Evolutionary conservation across 2,888 invertebrate species (phyloP).

Genomic region (Lithophane semibrunnea): DNA sequence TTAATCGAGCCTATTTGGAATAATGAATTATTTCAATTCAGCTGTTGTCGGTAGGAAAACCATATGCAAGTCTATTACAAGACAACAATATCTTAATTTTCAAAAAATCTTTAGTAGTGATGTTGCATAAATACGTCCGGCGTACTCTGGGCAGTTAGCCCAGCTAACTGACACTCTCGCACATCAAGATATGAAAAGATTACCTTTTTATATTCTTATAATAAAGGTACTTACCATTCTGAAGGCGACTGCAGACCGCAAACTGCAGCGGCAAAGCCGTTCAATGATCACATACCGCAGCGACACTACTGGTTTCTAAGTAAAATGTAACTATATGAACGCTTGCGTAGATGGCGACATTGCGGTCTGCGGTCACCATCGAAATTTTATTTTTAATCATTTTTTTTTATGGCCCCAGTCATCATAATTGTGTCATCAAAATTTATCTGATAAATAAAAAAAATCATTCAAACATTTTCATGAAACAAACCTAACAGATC

Average conservation of each 20-base stretch:
- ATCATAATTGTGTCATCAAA: too few relatives aligned
- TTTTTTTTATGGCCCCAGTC: not conserved
- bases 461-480: not conserved
- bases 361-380: not conserved
- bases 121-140: not conserved
- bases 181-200: not conserved
- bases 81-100: not conserved
- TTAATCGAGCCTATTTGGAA: not conserved
- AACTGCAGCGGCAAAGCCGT: not conserved
- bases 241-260: not conserved
- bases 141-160: not conserved
- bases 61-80: not conserved
- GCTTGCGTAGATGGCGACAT: not conserved
- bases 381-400: too few relatives aligned
- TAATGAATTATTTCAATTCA: not conserved
- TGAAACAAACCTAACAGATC: constrained; percentile 7
- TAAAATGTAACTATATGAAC: not conserved
- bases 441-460: not conserved
- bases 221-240: not conserved
- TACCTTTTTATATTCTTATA: not conserved
- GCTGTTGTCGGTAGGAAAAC: not conserved
- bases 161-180: not conserved
- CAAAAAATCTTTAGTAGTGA: not conserved
- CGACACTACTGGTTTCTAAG: not conserved
- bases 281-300: not conserved